These are phyloP conservation scores for Berghia stephanieae DNA, from an alignment of 1,140 invertebrate species.

Conservation along the genomic window DNA sequence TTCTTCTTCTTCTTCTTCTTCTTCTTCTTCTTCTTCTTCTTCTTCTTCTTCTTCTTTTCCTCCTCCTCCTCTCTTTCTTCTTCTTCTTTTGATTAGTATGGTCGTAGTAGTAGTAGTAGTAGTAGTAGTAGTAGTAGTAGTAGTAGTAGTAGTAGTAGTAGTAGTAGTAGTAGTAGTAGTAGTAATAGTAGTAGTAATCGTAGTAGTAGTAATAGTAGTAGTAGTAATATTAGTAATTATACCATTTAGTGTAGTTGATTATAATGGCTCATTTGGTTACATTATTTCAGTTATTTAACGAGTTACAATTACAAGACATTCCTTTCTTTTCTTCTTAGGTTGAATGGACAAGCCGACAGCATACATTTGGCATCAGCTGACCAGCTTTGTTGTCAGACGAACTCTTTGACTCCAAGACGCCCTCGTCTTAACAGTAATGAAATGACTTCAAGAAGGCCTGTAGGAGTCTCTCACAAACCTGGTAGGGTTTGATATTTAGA, in stretches of 20 bases:
- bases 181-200: too few species aligned
- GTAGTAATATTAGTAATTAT: not conserved
- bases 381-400: not conserved
- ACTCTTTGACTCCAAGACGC: too few species aligned
- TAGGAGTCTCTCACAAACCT: not conserved
- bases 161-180: too few species aligned
- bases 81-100: not conserved
- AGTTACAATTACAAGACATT: too few species aligned
- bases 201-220: not conserved
- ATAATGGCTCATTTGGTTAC: slow-evolving; percentile 94
- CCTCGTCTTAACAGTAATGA: too few species aligned
- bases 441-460: not conserved
- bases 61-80: not conserved
- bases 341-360: not conserved
- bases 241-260: slow-evolving; percentile 55
- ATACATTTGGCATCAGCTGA: not conserved
- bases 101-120: not conserved
- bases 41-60: not conserved
- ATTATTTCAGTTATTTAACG: slow-evolving; percentile 72
- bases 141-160: too few species aligned
- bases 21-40: not conserved
- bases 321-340: not conserved
- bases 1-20: not conserved
- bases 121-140: too few species aligned
- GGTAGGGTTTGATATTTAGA: not conserved